Evolutionary conservation across 2,888 invertebrate genomes (phyloP).

Genomic region (Melitaea athalia): DNA sequence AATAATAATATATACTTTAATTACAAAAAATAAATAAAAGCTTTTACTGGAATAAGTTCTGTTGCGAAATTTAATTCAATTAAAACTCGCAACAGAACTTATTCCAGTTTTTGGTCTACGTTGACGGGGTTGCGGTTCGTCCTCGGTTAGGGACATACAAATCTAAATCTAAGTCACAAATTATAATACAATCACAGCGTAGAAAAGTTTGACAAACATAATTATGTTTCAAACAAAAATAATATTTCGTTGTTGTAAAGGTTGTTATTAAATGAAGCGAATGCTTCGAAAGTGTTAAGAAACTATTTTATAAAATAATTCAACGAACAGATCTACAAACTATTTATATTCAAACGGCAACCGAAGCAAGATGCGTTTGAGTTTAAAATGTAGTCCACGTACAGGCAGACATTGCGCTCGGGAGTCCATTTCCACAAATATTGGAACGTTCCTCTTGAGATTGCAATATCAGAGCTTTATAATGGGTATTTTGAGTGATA

Average conservation of each 20-base stretch:
- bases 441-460: conserved; percentile 53
- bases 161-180: too few species aligned
- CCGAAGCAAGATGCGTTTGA: conserved; percentile 35
- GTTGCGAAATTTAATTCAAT: too few species aligned
- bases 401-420: conserved; percentile 34
- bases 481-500: conserved; percentile 8
- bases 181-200: too few species aligned
- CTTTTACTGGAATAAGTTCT: too few species aligned
- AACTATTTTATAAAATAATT: conserved; percentile 13
- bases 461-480: conserved; percentile 46
- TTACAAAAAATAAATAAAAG: too few species aligned
- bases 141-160: too few species aligned
- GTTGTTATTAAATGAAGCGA: not conserved
- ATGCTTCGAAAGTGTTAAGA: not conserved
- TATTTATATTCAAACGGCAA: conserved; percentile 34
- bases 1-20: too few species aligned
- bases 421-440: conserved; percentile 38
- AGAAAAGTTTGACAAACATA: too few species aligned
- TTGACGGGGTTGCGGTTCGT: too few species aligned
- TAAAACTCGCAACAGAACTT: too few species aligned
- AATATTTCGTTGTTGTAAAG: not conserved
- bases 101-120: too few species aligned
- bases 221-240: not conserved
- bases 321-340: conserved; percentile 15
- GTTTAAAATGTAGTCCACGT: conserved; percentile 39